These are phyloP conservation scores for Drosophila lini DNA, from an alignment of 1,140 invertebrate species.

Conservation along the genomic window DNA sequence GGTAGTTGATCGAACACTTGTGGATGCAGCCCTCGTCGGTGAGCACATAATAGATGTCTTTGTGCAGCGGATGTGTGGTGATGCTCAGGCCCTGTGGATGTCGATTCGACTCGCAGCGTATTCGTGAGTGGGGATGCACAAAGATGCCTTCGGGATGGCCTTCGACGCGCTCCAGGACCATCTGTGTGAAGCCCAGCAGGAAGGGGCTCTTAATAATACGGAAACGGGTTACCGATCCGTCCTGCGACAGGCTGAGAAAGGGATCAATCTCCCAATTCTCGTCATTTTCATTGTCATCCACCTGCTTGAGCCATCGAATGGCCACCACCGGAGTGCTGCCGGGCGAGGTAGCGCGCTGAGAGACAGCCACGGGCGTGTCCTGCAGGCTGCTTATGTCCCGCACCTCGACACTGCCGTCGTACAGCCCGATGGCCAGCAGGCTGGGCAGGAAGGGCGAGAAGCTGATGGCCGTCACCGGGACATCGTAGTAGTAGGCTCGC, in stretches of 20 bases:
- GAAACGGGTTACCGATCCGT: constrained; percentile 87
- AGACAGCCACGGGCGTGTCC: constrained; percentile 85
- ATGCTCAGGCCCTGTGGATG: constrained; percentile 87
- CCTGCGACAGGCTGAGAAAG: constrained; percentile 86
- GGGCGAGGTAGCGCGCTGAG: constrained; percentile 85
- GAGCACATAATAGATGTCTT: constrained; percentile 90
- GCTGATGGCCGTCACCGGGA: constrained; percentile 89
- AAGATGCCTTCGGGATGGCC: constrained; percentile 86
- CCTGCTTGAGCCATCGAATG: constrained; percentile 85
- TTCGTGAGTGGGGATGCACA: constrained; percentile 29
- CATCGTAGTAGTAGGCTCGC: constrained; percentile 88
- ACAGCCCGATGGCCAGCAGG: constrained; percentile 91
- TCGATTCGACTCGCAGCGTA: constrained; percentile 64
- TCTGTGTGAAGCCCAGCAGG: constrained; percentile 86
- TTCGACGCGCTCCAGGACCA: constrained; percentile 88
- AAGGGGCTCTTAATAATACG: constrained; percentile 82
- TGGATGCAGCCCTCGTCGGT: constrained; percentile 93
- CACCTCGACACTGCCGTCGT: constrained; percentile 91
- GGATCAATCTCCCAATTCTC: constrained; percentile 82
- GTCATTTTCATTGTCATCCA: constrained; percentile 66
- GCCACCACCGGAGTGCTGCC: constrained; percentile 89
- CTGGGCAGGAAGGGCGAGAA: constrained; percentile 90
- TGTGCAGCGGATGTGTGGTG: constrained; percentile 88
- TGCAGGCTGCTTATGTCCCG: constrained; percentile 87
- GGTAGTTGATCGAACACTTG: constrained; percentile 89